phyloP scores from a whole-genome alignment of 2,113 vertebrate genomes.

The Reinhardtius hippoglossoides region DNA sequence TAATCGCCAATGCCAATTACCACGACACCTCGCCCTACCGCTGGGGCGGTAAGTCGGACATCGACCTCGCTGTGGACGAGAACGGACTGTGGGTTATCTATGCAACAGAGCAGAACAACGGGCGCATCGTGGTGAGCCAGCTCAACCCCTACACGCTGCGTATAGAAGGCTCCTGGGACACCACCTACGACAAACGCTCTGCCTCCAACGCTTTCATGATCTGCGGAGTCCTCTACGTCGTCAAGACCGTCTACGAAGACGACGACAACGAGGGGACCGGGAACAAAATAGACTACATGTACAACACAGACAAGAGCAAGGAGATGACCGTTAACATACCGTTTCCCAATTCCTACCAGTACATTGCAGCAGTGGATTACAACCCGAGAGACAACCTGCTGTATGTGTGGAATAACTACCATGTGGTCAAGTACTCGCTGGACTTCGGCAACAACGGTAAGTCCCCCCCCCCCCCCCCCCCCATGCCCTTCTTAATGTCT shows the following conservation, averaged over 20 bases:
- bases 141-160: constrained; percentile 92
- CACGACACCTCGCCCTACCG: constrained; percentile 93
- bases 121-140: constrained; percentile 93
- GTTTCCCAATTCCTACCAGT: constrained; percentile 98
- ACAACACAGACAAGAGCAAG: constrained; percentile 95
- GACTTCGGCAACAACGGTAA: constrained; percentile 93
- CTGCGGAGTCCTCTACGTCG: constrained; percentile 94
- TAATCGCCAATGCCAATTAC: constrained; percentile 91
- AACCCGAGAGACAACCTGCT: constrained; percentile 98
- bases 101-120: constrained; percentile 90
- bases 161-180: constrained; percentile 91
- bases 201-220: constrained; percentile 94
- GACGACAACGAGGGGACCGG: constrained; percentile 98
- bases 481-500: neutral
- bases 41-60: constrained; percentile 88
- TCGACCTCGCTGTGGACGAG: constrained; percentile 93
- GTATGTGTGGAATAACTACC: constrained; percentile 99
- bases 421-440: constrained; percentile 96
- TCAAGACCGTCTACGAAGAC: constrained; percentile 97
- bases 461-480: constrained; percentile 13
- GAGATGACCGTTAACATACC: constrained; percentile 92
- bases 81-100: constrained; percentile 96
- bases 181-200: constrained; percentile 85
- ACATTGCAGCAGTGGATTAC: constrained; percentile 99
- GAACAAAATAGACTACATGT: constrained; percentile 99